Evolutionary conservation across 1,140 invertebrate genomes (phyloP).

Genomic region (Hyposmocoma kahamanoa): DNA sequence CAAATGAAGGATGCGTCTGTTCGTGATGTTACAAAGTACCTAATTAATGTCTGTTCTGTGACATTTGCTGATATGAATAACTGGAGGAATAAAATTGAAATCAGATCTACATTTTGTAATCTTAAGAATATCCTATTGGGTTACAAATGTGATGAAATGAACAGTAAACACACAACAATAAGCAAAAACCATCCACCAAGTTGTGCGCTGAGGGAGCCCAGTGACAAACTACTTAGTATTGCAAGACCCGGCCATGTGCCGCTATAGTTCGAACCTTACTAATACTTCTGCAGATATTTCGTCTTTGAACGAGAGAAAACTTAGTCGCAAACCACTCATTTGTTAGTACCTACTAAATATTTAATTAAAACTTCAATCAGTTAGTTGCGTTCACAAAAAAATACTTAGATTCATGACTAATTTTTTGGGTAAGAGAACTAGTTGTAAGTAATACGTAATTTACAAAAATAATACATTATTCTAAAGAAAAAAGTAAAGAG

Average conservation of each 20-base stretch:
- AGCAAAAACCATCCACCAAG: not conserved
- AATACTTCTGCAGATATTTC: constrained; percentile 18
- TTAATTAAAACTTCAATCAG: constrained; percentile 53
- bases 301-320: constrained; percentile 36
- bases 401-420: constrained; percentile 40
- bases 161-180: not conserved
- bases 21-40: too few relatives aligned
- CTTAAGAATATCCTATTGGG: too few relatives aligned
- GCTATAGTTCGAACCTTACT: constrained; percentile 21
- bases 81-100: too few relatives aligned
- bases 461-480: constrained; percentile 62
- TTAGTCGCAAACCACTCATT: constrained; percentile 58
- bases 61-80: too few relatives aligned
- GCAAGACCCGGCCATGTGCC: constrained; percentile 59
- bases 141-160: not conserved
- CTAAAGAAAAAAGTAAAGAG: constrained; percentile 59
- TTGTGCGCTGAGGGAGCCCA: constrained; percentile 47
- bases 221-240: constrained; percentile 50
- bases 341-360: constrained; percentile 55
- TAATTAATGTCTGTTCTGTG: too few relatives aligned
- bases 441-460: constrained; percentile 42
- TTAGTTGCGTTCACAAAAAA: constrained; percentile 62
- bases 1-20: too few relatives aligned
- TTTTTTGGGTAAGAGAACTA: constrained; percentile 45
- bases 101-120: too few relatives aligned